Evolutionary conservation across 1,140 invertebrate species (phyloP).

Genomic region (Tachypleus tridentatus): DNA sequence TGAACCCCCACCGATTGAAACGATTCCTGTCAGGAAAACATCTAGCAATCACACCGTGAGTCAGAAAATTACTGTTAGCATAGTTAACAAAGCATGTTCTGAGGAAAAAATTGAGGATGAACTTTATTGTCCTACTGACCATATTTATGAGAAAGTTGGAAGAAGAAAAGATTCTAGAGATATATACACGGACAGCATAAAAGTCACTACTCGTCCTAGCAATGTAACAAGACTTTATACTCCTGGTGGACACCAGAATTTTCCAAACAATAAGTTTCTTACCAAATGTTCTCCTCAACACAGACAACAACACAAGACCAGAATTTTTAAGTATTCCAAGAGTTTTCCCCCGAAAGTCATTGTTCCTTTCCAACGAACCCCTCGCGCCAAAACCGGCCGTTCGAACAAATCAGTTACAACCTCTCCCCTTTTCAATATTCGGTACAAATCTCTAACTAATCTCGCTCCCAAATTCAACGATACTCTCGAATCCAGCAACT

Average conservation of each 20-base stretch:
- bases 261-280: slow-evolving; percentile 9
- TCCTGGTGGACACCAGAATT: slow-evolving; percentile 3
- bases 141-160: slow-evolving; percentile 19
- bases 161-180: neutral
- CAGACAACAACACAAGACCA: slow-evolving; percentile 8
- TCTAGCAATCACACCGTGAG: neutral
- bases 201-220: slow-evolving; percentile 4
- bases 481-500: slow-evolving; percentile 75
- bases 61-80: slow-evolving; percentile 5
- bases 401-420: slow-evolving; percentile 37
- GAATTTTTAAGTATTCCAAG: slow-evolving; percentile 14
- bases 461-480: slow-evolving; percentile 53
- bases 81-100: slow-evolving; percentile 5
- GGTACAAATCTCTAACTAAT: slow-evolving; percentile 68
- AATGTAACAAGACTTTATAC: slow-evolving; percentile 12
- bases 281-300: slow-evolving; percentile 15
- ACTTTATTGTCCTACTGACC: slow-evolving; percentile 7
- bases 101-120: neutral
- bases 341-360: slow-evolving; percentile 39
- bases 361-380: slow-evolving; percentile 25
- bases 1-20: slow-evolving; percentile 78
- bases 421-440: slow-evolving; percentile 59
- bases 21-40: slow-evolving; percentile 58
- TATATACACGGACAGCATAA: neutral
- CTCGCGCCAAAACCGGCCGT: neutral